Evolutionary conservation across 1,140 invertebrate species (phyloP), one percentile per base, ranked within the genome.

Genomic region (Pogonognathellus flavescens): DNA sequence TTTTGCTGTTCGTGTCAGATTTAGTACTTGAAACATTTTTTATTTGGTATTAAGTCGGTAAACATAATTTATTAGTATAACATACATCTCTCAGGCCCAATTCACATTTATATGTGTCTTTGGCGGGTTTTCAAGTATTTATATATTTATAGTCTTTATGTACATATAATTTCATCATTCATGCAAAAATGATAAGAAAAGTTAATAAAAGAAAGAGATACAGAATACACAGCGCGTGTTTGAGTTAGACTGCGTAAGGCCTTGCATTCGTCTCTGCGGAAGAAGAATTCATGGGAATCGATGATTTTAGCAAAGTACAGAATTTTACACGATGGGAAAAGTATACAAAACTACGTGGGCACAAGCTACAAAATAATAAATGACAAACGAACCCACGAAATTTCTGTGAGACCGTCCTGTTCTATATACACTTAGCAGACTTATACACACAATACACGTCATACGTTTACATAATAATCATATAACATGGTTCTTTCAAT

Each of bases 211-310:
- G 1, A 41, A 41, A 41, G 31, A 41, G 31, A n/a, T 41, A 6
- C 6, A 41, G 31, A 3, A 6, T 41, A 41, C 6, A 41, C 1
- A n/a, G 70, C 70, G 70, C 41, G 70, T 76, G 70, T 76, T 18
- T 76, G 70, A 49, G 70, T 31, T 76, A 49, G 31, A 76, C 14
- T 76, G 70, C 70, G 6, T 76, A 76, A 76, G 31, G 70, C 70
- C 70, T 31, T 76, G 70, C 70, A 76, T 76, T 76, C 70, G 70
- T 76, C 22, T 76, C 25, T 76, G 41, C 41, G 70, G 31, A 76
- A 76, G 70, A 76, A 76, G 49, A 76, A 76, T 76, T 76, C 31
- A 50, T 76, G 70, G 70, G 70, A 76, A 76, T 76, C 4, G 16
- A 14, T 14, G 16, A 31, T 76, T 76, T 76, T 50, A 76, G 31